Conservation (phyloP, 2,113 vertebrate species). For the Lepidothrix coronata region DNA sequence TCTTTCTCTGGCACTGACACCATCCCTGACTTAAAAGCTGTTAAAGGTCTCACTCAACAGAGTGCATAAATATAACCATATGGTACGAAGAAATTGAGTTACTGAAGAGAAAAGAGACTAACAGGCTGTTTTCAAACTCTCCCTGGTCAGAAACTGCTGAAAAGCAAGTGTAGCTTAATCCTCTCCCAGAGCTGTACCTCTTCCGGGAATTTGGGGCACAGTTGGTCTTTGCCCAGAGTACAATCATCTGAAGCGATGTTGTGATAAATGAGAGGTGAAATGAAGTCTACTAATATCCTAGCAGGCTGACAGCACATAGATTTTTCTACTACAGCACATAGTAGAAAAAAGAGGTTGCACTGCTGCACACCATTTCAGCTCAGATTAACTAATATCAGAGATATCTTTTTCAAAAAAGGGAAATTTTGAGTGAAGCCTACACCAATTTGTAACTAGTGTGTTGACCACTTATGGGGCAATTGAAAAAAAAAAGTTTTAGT, state of each 20-base stretch:
- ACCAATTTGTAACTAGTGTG: neutral
- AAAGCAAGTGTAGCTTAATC: neutral
- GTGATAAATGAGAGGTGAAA: neutral
- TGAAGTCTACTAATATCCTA: neutral
- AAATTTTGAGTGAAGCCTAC: neutral
- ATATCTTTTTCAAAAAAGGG: neutral
- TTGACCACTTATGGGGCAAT: neutral
- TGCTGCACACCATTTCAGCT: neutral
- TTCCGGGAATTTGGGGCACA: neutral
- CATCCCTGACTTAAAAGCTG: neutral
- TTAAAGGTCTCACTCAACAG: neutral
- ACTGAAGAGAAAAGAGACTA: neutral
- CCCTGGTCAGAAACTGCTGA: neutral
- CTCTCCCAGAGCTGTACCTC: neutral
- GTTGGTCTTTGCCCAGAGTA: neutral
- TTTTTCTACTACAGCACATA: neutral
- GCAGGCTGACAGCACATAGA: neutral
- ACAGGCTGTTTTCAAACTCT: neutral
- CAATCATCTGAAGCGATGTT: neutral
- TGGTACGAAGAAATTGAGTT: neutral
- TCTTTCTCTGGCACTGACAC: neutral
- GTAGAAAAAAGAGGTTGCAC: neutral
- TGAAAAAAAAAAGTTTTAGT: neutral
- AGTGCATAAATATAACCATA: slow-evolving; percentile 16
- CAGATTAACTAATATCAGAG: neutral